phyloP scores from a whole-genome alignment of 2,113 vertebrate species.

The Isurus oxyrinchus region DNA sequence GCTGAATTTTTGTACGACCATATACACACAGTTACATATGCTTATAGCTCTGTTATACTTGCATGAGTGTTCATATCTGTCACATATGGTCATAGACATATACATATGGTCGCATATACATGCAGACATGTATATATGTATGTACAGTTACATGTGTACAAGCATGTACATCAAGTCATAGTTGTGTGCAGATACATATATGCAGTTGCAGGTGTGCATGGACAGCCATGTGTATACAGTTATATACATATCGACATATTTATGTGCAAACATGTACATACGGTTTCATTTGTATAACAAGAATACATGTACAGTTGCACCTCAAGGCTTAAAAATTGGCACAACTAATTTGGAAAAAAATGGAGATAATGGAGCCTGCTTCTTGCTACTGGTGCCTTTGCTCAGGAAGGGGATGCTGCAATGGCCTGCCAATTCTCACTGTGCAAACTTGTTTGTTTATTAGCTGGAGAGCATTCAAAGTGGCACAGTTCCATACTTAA shows the following conservation, averaged over 20 bases:
- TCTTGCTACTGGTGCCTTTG: neutral
- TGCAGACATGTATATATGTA: neutral
- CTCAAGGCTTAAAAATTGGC: neutral
- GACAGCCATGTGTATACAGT: neutral
- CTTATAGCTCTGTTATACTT: neutral
- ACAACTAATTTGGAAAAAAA: neutral
- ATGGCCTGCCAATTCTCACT: neutral
- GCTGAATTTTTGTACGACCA: neutral
- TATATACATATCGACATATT: neutral
- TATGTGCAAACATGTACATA: neutral
- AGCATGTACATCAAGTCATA: neutral
- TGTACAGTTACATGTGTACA: neutral
- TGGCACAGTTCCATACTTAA: neutral
- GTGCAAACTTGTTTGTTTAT: neutral
- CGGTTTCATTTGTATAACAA: neutral
- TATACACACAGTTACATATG: neutral
- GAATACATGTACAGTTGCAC: neutral
- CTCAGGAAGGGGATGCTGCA: neutral
- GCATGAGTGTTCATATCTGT: neutral
- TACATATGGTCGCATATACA: neutral
- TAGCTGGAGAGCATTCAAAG: slow-evolving; percentile 5
- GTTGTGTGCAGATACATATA: neutral
- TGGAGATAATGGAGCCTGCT: neutral
- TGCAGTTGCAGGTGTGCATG: neutral
- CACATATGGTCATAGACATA: neutral